These are phyloP conservation scores for Glossosoma conforme DNA, from an alignment of 1,140 invertebrate species.

Conservation along the genomic window DNA sequence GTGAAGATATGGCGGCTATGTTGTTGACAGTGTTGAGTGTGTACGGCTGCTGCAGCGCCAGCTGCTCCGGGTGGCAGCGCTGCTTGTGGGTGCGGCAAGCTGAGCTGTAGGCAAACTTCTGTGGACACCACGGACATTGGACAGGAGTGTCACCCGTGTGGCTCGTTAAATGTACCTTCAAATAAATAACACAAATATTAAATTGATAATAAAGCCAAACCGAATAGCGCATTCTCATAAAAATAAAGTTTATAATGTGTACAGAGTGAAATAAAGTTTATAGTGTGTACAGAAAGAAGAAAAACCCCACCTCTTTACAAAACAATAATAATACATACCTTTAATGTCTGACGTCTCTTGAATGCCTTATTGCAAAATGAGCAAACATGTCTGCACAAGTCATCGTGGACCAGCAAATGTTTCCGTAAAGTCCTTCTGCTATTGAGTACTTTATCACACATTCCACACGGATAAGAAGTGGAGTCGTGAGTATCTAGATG, in stretches of 20 bases:
- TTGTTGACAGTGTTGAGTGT: neutral
- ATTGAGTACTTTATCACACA: conserved; percentile 46
- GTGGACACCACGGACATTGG: conserved; percentile 48
- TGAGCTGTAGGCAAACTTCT: conserved; percentile 47
- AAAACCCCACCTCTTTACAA: neutral
- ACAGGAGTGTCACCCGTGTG: conserved; percentile 49
- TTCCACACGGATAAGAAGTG: conserved; percentile 46
- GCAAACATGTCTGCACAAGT: conserved; percentile 45
- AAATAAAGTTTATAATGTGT: neutral
- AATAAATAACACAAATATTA: no score
- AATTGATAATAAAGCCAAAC: no score
- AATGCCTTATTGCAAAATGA: conserved; percentile 48
- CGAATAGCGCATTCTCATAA: neutral
- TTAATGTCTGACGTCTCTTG: conserved; percentile 46
- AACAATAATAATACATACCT: conserved; percentile 33
- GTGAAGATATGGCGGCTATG: no score
- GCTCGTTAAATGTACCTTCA: conserved; percentile 45
- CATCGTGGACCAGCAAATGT: conserved; percentile 47
- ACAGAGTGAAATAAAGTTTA: neutral
- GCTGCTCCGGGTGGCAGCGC: conserved; percentile 44
- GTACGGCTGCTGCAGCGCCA: conserved; percentile 1
- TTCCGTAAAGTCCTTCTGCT: conserved; percentile 46
- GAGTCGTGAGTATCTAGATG: conserved; percentile 48
- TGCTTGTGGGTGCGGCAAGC: conserved; percentile 47
- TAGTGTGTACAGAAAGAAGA: neutral